Evolutionary conservation across 1,140 invertebrate genomes (phyloP).

Genomic region (Lordiphosa mommai): DNA sequence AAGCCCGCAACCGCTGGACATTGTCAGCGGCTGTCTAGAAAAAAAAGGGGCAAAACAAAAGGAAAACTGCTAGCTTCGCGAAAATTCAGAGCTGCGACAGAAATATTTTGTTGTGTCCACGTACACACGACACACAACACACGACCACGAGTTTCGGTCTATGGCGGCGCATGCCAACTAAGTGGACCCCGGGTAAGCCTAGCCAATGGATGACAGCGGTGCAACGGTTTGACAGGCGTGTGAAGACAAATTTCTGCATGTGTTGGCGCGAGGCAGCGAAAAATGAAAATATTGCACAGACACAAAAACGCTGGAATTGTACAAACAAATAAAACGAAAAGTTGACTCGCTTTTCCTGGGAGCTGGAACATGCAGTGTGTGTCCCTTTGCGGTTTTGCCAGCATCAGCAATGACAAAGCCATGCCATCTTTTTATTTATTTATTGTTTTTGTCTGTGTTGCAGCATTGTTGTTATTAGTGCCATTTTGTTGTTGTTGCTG

Average conservation of each 20-base stretch:
- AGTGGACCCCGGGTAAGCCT: constrained; percentile 35
- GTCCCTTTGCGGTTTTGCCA: constrained; percentile 63
- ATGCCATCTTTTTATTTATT: constrained; percentile 75
- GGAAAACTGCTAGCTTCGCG: constrained; percentile 67
- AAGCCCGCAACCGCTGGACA: constrained; percentile 8
- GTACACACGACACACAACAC: constrained; percentile 28
- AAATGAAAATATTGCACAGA: constrained; percentile 46
- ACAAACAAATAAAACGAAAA: constrained; percentile 68
- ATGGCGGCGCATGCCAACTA: constrained; percentile 67
- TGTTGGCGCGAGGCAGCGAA: constrained; percentile 54
- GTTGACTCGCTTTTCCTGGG: constrained; percentile 30
- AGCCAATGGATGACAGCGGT: constrained; percentile 67
- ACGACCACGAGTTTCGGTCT: constrained; percentile 55
- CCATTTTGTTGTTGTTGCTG: constrained; percentile 27
- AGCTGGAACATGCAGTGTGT: constrained; percentile 7
- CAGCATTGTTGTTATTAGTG: constrained; percentile 74
- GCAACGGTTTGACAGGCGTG: constrained; percentile 74
- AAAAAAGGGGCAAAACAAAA: neutral
- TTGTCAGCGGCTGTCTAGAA: constrained; percentile 7
- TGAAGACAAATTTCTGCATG: constrained; percentile 75
- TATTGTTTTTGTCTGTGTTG: constrained; percentile 75
- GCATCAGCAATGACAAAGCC: constrained; percentile 66
- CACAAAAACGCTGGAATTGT: constrained; percentile 47
- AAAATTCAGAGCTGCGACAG: constrained; percentile 61
- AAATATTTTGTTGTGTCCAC: constrained; percentile 60